Percentiles rank a stretch among this genome's conserved stretches.
phyloP scores from a whole-genome alignment of 2,113 vertebrate species.

The Oxygymnocypris stewartii region DNA sequence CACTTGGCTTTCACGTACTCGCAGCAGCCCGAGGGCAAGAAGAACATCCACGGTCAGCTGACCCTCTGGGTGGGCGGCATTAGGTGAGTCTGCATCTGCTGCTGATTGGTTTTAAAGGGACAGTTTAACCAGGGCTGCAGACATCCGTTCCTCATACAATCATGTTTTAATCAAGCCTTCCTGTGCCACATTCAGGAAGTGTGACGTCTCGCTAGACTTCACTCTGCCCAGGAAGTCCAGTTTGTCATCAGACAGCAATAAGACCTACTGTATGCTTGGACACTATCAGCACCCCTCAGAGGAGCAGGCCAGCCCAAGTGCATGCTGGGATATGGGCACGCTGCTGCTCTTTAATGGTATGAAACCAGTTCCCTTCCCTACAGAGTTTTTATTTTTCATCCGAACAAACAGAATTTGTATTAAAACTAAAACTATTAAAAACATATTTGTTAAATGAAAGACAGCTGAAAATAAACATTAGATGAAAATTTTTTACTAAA shows the following conservation, averaged over 20 bases:
- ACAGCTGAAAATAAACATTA: not conserved
- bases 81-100: slow-evolving; percentile 74
- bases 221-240: slow-evolving; percentile 88
- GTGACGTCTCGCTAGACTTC: slow-evolving; percentile 90
- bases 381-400: no score
- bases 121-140: not conserved
- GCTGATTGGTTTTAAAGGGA: not conserved
- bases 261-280: slow-evolving; percentile 94
- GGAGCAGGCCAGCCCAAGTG: slow-evolving; percentile 74
- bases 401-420: no score
- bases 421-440: not conserved
- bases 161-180: not conserved
- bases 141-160: not conserved
- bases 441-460: not conserved
- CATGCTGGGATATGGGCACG: slow-evolving; percentile 87
- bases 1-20: slow-evolving; percentile 89
- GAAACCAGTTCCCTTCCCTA: slow-evolving; percentile 27
- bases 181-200: slow-evolving; percentile 74
- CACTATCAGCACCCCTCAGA: slow-evolving; percentile 80
- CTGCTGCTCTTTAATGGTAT: slow-evolving; percentile 88
- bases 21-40: slow-evolving; percentile 91
- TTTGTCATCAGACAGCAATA: slow-evolving; percentile 94
- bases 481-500: not conserved
- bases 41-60: slow-evolving; percentile 84
- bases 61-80: slow-evolving; percentile 90